Base-by-base conservation (phyloP, 30 jellyfish, hydroid and myxozoan genomes). In the Clytia hemisphaerica region DNA sequence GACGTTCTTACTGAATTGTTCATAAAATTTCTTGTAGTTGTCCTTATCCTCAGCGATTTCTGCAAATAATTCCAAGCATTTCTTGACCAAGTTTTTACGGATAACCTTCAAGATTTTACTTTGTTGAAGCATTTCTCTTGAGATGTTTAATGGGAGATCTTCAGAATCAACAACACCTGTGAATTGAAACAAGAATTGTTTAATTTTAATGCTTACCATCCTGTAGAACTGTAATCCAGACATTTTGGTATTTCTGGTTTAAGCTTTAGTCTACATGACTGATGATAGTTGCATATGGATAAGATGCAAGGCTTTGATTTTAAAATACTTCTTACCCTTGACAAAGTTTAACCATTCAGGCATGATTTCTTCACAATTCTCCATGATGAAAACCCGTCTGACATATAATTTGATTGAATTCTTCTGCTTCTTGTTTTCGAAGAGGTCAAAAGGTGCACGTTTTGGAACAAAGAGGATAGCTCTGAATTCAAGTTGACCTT, bases 391-490 rank as follows among this genome's bases (percentile, higher is more conserved):
- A 6, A 90, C 95, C 19, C 98, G 67, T 49, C 95, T 63, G 46
- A 90, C 98, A 54, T 81, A 90, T 73, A 90, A 50, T 45, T 83
- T 82, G 58, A 90, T 82, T 37, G 83, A 54, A 57, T 90, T 90
- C 71, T 83, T 82, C 42, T 74, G 81, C 48, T 83, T 82, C 87
- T 78, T 82, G 78, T 88, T 88, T 57, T 90, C 95, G 67, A 90
- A 90, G 68, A 90, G 82, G 42, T 90, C 98, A 57, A 90, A 81
- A 31, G 98, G 94, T 45, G 98, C 98, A 33, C 98, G 93, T 51
- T 90, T 82, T 16, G 95, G 95, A 25, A 90, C 93, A 66, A 90
- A 90, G 45, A 90, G 75, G 45, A 90, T 59, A 4, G 98, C 93
- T 22, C 95, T 73, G 80, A 82, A 90, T 64, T 90, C 98, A 16